These are phyloP conservation scores for Salmo trutta DNA, from an alignment of 2,797 vertebrate species.

Conservation along the genomic window DNA sequence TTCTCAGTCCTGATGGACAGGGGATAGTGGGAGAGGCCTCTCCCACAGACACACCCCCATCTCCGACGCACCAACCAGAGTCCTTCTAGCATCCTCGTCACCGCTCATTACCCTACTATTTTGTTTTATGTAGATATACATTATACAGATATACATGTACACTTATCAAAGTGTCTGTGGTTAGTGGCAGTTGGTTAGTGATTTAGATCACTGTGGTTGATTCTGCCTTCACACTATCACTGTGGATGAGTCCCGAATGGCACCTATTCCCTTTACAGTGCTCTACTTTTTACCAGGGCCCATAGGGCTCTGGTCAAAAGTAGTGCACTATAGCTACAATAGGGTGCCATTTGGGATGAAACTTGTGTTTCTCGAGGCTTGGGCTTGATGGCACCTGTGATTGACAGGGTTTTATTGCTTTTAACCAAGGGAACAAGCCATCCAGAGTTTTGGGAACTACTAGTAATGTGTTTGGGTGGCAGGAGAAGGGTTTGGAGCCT, in stretches of 20 bases:
- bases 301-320: neutral
- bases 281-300: neutral
- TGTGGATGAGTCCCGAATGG: neutral
- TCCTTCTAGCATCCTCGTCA: slow-evolving; percentile 72
- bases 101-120: slow-evolving; percentile 35
- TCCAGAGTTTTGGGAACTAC: neutral
- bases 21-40: slow-evolving; percentile 36
- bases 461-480: neutral
- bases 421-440: slow-evolving; percentile 22
- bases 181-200: slow-evolving; percentile 41
- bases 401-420: slow-evolving; percentile 4
- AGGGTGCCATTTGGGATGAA: neutral
- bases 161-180: slow-evolving; percentile 53
- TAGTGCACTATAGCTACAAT: neutral
- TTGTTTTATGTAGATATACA: slow-evolving; percentile 64
- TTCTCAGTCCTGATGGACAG: slow-evolving; percentile 70
- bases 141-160: slow-evolving; percentile 53
- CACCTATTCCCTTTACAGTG: neutral
- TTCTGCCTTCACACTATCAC: slow-evolving; percentile 30
- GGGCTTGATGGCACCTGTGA: slow-evolving; percentile 13
- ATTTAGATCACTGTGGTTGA: slow-evolving; percentile 38
- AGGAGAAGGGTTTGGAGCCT: neutral
- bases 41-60: slow-evolving; percentile 51
- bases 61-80: slow-evolving; percentile 60
- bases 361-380: neutral